A percentile compares a stretch with the other conserved stretches of the same genome.
phyloP scores from a whole-genome alignment of 2,113 vertebrate species.

The Tetrao urogallus region DNA sequence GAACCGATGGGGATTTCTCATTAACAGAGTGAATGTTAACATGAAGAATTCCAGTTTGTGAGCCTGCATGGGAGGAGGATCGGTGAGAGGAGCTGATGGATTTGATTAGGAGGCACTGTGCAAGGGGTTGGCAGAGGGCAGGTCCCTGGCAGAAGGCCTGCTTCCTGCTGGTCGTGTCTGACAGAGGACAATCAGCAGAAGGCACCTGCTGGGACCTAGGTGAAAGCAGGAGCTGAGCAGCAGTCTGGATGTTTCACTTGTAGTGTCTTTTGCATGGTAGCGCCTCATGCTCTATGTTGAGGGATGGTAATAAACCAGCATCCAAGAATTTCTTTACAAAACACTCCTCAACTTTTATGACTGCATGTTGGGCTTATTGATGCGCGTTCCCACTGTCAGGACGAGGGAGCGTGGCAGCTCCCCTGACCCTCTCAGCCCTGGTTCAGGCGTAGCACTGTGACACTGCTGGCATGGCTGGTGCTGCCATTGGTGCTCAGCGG shows the following conservation, averaged over 20 bases:
- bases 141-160: not conserved
- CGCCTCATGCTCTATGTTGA: not conserved
- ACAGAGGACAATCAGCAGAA: not conserved
- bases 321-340: not conserved
- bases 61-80: conserved; percentile 10
- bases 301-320: not conserved
- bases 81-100: conserved; percentile 51
- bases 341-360: conserved; percentile 2
- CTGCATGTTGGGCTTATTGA: not conserved
- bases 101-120: conserved; percentile 34
- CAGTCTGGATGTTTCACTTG: not conserved
- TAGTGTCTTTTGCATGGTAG: not conserved
- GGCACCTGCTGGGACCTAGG: not conserved
- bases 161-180: not conserved
- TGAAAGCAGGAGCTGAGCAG: not conserved
- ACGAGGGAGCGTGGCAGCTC: not conserved
- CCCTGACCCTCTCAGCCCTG: conserved; percentile 5
- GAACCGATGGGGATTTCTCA: conserved; percentile 67
- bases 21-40: conserved; percentile 70
- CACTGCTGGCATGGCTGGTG: not conserved
- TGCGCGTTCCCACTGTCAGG: conserved; percentile 10
- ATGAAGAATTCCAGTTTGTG: conserved; percentile 58
- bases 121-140: not conserved
- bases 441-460: not conserved
- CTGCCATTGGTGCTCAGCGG: not conserved